Base-by-base conservation (phyloP, 2,797 vertebrate genomes). In the Erithacus rubecula region DNA sequence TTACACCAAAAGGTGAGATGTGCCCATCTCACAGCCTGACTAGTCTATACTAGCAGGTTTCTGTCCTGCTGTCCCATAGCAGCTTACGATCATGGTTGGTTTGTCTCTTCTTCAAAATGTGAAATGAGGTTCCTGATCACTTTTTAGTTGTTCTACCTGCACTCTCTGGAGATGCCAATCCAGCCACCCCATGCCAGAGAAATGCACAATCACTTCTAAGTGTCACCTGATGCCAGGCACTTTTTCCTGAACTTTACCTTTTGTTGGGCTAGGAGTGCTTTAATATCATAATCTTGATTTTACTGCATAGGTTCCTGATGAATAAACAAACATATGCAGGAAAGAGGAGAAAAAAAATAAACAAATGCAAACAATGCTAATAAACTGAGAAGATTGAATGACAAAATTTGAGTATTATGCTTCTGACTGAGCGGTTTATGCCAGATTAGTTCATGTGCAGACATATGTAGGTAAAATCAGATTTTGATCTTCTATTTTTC, bases 121-220 rank as follows among this genome's bases (percentile, higher is more conserved):
- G 30, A 76, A 62, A 53, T 34, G 9, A 52, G 16, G 34, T 44
- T 78, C 52, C 63, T 82, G 51, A 44, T 30, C 15, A 27, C 30
- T 32, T 90, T 53, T 53, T 64, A 34, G 11, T 52, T 71, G 26
- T 12, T 32, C 41, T 21, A 10, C 8, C 19, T 23, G 22, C 11
- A 8, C 22, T 23, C 46, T 44, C 27, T 70, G 60, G 9, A 77
- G 17, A 55, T 4, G 39, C 12, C 36, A 27, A 15, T 22, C 18
- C 55, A 82, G 53, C 15, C 16, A 46, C 11, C 0, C 18, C 37
- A 27, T 0, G 0, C 11, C 5, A 3, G 34, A 77, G 41, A 89
- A 59, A 83, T 9, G 46, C 12, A 34, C 29, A 39, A 71, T 7
- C 7, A n/a, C 11, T 8, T 3, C 6, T 51, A 68, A 29, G 24